Base-by-base conservation (phyloP, 2,113 vertebrate species). In the Spheniscus mendiculus region DNA sequence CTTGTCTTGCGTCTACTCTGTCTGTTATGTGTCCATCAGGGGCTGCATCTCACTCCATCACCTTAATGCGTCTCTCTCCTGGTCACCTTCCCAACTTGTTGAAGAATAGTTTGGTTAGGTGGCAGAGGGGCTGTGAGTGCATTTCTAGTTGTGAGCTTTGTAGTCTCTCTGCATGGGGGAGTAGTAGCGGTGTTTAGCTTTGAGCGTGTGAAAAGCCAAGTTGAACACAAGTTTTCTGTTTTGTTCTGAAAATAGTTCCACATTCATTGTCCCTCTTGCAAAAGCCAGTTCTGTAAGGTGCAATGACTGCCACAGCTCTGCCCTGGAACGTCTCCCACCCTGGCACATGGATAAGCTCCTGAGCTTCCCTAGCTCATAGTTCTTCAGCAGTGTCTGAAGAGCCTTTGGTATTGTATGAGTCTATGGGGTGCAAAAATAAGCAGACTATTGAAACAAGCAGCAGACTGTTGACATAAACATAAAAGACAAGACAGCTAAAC, bases 301-400 rank as follows among this genome's bases (percentile, higher is more conserved):
- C 49, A 26, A 14, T 3, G 5, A 19, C 12, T 44, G 8, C 15
- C 30, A 25, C 22, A 42, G 21, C 61, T 83, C 34, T 66, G 36
- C 7, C 34, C 7, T 2, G 2, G 13, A 15, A 59, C 0, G 2
- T 56, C 14, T 11, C 11, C 4, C 15, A 49, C 5, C 5, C 20
- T 29, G 15, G 18, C 27, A 62, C 27, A 15, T 14, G 26, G 30
- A 8, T 74, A 38, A 70, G 29, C 21, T 89, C 56, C 50, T 74
- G 27, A 56, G 11, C 5, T 79, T 89, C 49, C 22, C n/a, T 72
- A 55, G 38, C 8, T 69, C 12, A 27, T 0, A 1, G 10, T 34
- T 61, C n/a, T 36, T 65, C 55, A 71, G 3, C 4, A 30, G 30
- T 38, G 12, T 53, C 55, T 70, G 29, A 80, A 80, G 16, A 87